A percentile compares a stretch with the other conserved stretches of the same genome.
phyloP scores from a whole-genome alignment of 2,113 vertebrate species.

The Carettochelys insculpta region DNA sequence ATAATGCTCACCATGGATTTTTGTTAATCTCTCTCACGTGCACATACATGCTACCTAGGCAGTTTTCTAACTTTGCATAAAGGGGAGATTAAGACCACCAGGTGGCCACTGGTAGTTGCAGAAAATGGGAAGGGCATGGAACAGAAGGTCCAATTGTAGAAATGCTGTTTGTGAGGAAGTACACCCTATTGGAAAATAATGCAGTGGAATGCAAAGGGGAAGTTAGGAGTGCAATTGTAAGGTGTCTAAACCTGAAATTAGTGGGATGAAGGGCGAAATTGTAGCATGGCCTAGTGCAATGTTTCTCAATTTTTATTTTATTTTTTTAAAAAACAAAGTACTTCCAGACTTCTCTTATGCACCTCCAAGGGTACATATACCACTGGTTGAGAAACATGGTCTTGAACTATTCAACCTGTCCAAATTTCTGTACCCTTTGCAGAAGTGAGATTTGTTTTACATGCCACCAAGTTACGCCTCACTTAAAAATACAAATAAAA shows the following conservation, averaged over 20 bases:
- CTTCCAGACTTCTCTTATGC: no score
- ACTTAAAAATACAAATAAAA: no score
- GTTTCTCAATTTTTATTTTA: no score
- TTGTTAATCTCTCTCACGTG: not conserved
- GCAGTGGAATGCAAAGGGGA: not conserved
- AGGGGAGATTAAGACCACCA: not conserved
- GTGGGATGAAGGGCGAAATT: not conserved
- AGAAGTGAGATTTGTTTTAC: no score
- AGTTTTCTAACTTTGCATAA: not conserved
- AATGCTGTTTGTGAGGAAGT: not conserved
- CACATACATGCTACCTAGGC: not conserved
- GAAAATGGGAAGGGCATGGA: not conserved
- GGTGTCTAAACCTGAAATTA: not conserved
- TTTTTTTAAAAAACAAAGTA: no score
- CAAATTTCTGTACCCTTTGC: no score
- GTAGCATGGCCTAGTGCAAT: not conserved
- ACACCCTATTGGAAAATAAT: not conserved
- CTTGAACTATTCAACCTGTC: no score
- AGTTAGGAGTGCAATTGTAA: not conserved
- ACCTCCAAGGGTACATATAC: no score
- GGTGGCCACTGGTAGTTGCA: fast-evolving
- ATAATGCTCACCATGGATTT: not conserved
- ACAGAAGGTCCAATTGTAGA: not conserved
- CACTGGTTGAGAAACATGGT: no score
- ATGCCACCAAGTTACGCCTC: no score